These are phyloP conservation scores for Reticulitermes speratus DNA, from an alignment of 1,140 invertebrate genomes.

Conservation along the genomic window DNA sequence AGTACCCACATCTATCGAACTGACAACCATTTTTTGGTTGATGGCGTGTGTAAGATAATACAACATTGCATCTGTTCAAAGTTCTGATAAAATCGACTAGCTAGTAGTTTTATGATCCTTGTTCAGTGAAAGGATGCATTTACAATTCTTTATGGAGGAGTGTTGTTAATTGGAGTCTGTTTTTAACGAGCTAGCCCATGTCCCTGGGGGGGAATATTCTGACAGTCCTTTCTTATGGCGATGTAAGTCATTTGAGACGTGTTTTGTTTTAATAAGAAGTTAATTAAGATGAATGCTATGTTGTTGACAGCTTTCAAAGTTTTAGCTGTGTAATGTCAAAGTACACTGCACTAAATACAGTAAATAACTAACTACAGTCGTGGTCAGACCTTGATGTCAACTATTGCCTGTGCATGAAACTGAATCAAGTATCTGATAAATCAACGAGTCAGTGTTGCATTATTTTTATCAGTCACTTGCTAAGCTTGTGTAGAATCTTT, in stretches of 20 bases:
- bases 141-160: not conserved
- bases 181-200: not conserved
- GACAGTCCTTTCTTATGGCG: not conserved
- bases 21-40: constrained; percentile 15
- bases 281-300: not conserved
- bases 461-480: too few species aligned
- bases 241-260: not conserved
- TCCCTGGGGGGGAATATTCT: not conserved
- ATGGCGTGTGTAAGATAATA: not conserved
- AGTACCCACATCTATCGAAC: not conserved
- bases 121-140: constrained; percentile 5
- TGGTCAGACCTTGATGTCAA: too few species aligned
- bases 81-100: not conserved
- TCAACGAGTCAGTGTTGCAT: too few species aligned
- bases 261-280: not conserved
- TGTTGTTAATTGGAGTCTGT: not conserved
- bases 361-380: too few species aligned
- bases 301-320: not conserved
- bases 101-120: not conserved
- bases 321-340: not conserved
- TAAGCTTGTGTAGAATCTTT: too few species aligned
- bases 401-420: too few species aligned
- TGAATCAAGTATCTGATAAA: too few species aligned
- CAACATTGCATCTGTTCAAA: not conserved
- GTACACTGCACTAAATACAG: not conserved